Evolutionary conservation across 2,797 vertebrate species (phyloP).

Genomic region (Lepilemur septentrionalis): DNA sequence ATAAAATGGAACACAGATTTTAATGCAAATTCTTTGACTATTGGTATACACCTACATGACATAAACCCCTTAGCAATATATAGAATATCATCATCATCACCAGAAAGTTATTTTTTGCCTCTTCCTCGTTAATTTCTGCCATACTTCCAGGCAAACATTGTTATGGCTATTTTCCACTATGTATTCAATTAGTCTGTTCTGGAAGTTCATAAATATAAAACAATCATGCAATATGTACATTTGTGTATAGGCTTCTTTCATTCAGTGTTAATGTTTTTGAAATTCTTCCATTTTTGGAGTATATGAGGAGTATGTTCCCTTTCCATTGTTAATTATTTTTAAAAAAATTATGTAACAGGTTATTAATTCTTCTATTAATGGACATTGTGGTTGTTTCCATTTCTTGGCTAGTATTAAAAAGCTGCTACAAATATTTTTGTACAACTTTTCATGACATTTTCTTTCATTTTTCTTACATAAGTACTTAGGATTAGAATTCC

Average conservation of each 20-base stretch:
- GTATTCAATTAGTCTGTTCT: neutral
- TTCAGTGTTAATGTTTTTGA: neutral
- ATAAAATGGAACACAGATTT: neutral
- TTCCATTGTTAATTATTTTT: neutral
- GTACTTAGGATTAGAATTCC: neutral
- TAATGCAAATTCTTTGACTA: neutral
- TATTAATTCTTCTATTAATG: neutral
- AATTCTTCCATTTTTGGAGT: neutral
- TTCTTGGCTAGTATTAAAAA: neutral
- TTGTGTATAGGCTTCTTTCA: neutral
- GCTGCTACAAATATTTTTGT: neutral
- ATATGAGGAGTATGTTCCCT: neutral
- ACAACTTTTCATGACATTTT: neutral
- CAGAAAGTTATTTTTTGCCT: neutral
- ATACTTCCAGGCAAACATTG: neutral
- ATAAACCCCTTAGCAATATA: accelerated
- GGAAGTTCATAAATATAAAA: neutral
- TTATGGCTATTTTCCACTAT: neutral
- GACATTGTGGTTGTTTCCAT: neutral
- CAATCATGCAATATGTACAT: neutral
- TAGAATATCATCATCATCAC: neutral
- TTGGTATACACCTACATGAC: neutral
- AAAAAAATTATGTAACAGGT: neutral
- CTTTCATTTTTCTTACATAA: neutral
- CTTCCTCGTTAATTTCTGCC: neutral